phyloP scores from a whole-genome alignment of 2,113 vertebrate genomes.

The Brachyistius frenatus region DNA sequence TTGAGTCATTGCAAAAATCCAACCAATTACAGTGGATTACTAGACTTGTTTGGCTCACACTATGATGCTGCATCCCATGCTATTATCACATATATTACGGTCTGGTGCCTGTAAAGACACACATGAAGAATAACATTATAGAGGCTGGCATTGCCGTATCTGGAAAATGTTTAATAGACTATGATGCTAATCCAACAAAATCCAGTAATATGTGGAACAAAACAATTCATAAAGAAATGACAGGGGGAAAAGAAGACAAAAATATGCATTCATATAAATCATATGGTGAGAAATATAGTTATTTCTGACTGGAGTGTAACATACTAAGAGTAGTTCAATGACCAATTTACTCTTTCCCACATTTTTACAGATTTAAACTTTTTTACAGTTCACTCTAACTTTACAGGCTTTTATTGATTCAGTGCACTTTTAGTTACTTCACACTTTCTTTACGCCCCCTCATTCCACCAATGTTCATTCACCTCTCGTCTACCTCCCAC shows the following conservation, averaged over 20 bases:
- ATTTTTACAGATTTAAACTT: slow-evolving; percentile 35
- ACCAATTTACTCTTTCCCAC: slow-evolving; percentile 25
- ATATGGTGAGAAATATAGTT: slow-evolving; percentile 1
- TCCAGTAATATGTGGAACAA: slow-evolving; percentile 79
- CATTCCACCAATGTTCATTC: slow-evolving; percentile 53
- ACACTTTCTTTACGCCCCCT: slow-evolving; percentile 56
- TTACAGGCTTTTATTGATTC: slow-evolving; percentile 62
- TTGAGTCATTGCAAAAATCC: slow-evolving; percentile 83
- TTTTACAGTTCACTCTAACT: slow-evolving; percentile 43
- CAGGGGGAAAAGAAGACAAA: slow-evolving; percentile 21
- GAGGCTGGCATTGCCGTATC: slow-evolving; percentile 74
- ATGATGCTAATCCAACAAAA: slow-evolving; percentile 81
- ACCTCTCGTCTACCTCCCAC: slow-evolving; percentile 49
- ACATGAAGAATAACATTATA: slow-evolving; percentile 75
- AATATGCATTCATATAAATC: slow-evolving; percentile 58
- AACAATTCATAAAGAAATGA: slow-evolving; percentile 75
- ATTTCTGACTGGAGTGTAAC: slow-evolving; percentile 15
- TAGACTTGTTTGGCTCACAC: slow-evolving; percentile 80
- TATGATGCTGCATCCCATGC: slow-evolving; percentile 73
- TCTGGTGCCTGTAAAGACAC: slow-evolving; percentile 71
- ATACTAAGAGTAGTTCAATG: slow-evolving; percentile 22
- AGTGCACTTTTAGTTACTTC: slow-evolving; percentile 59
- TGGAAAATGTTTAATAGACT: slow-evolving; percentile 81
- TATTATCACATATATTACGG: slow-evolving; percentile 81
- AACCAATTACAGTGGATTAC: slow-evolving; percentile 84